Base-by-base conservation (phyloP, 2,113 vertebrate species). In the Marmota monax region DNA sequence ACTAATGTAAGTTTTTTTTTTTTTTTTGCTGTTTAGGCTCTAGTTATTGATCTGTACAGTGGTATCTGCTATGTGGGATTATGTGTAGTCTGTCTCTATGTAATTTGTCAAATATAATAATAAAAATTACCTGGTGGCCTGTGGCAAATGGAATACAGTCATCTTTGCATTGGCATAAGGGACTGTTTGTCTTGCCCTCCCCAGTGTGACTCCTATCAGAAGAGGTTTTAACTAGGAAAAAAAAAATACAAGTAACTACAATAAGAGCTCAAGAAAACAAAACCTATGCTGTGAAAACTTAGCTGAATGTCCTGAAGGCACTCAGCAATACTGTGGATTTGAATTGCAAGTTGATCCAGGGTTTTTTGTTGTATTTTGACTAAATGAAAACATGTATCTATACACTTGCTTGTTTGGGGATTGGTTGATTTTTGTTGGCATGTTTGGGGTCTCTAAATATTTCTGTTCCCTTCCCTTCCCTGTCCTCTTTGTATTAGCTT, bases 341-440 rank as follows among this genome's bases (percentile, higher is more conserved):
- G 83, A 69, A 88, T 2, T 70, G 42, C 80, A 92, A 92, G 90
- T 87, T 34, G 20, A 92, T 34, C 23, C 11, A 67, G 18, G 17
- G 45, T 32, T 82, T 88, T 76, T 27, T 29, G 23, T 85, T 83
- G 29, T 78, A 18, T 89, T 93, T 90, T 85, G 45, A 84, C 25
- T 56, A 72, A 93, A 61, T 11, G 9, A 85, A 95, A 92, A 39
- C 10, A 90, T 51, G n/a, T 32, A 10, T 76, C 4, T 45, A 29
- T 53, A 77, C 1, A 51, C 48, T 48, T 73, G 32, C n/a, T 79
- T 16, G 29, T 16, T 80, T 90, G 65, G 13, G 0, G 12, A 53
- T 79, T 39, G 58, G 51, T 63, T 94, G 29, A 77, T 87, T 84
- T 82, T 88, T 77, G 34, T 69, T 74, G 91, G 29, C 34, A 77